These are phyloP conservation scores for Heterochromis multidens DNA, from an alignment of 2,113 vertebrate species.

Conservation along the genomic window DNA sequence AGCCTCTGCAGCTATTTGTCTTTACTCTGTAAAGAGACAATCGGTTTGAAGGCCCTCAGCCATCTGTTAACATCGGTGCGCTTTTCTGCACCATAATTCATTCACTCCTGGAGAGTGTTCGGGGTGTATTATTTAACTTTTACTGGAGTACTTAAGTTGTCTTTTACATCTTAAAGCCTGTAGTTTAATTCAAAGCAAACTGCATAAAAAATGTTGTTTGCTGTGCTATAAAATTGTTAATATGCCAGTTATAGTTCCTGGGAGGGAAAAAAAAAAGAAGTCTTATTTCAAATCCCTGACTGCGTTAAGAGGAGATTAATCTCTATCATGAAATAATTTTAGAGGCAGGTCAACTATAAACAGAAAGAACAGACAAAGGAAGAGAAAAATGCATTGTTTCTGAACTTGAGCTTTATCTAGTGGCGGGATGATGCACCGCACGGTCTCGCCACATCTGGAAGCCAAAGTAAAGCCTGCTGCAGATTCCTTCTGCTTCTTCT, in stretches of 20 bases:
- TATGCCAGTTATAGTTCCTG: not conserved
- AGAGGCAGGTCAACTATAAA: not conserved
- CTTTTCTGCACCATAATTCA: not conserved
- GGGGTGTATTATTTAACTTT: not conserved
- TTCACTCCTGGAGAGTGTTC: not conserved
- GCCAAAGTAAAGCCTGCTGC: not conserved
- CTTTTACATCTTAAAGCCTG: not conserved
- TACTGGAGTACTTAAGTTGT: not conserved
- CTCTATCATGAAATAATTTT: not conserved
- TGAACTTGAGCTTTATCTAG: slow-evolving; percentile 42
- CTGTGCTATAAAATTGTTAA: not conserved
- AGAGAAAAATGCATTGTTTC: not conserved
- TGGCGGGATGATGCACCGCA: slow-evolving; percentile 1
- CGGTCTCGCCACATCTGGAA: slow-evolving; percentile 37
- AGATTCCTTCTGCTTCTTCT: not conserved
- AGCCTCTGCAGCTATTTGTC: slow-evolving; percentile 11
- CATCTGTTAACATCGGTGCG: slow-evolving; percentile 42
- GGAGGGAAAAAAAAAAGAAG: not conserved
- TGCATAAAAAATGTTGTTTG: not conserved
- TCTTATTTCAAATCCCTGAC: not conserved
- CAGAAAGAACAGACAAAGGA: not conserved
- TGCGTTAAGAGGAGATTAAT: not conserved
- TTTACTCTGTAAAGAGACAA: slow-evolving; percentile 19
- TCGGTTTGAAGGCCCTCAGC: not conserved
- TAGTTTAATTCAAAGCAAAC: not conserved